phyloP scores from a whole-genome alignment of 64 coral and sea anemone genomes.

The Actinia equina region DNA sequence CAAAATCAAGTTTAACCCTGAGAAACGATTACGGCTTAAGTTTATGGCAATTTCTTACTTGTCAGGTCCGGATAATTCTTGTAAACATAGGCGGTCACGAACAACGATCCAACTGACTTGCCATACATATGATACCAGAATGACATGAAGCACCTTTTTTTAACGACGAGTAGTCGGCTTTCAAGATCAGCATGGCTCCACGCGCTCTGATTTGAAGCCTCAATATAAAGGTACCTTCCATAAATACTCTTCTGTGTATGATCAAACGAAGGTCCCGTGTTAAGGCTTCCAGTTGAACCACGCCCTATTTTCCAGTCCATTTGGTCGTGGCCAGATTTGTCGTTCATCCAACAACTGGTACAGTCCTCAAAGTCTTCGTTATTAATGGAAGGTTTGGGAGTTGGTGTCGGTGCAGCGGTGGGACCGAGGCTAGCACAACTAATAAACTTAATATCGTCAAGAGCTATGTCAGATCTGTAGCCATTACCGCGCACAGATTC shows the following conservation, averaged over 20 bases:
- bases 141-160: conserved; percentile 69
- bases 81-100: conserved; percentile 53
- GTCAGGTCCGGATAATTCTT: conserved; percentile 10
- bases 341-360: conserved; percentile 67
- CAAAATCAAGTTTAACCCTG: too few species aligned
- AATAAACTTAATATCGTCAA: conserved; percentile 81
- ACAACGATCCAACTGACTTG: conserved; percentile 29
- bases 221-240: conserved; percentile 81
- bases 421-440: conserved; percentile 56
- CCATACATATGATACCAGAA: conserved; percentile 96
- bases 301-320: conserved; percentile 86
- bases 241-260: conserved; percentile 77
- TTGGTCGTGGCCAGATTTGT: conserved; percentile 68
- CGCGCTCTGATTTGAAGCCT: conserved; percentile 20
- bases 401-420: conserved; percentile 30
- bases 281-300: conserved; percentile 57
- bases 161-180: conserved; percentile 51
- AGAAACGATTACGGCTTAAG: too few species aligned
- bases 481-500: conserved; percentile 62
- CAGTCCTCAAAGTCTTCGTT: conserved; percentile 78
- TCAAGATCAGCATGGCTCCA: conserved; percentile 83
- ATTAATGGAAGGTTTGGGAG: conserved; percentile 49
- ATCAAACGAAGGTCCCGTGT: conserved; percentile 84
- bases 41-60: not conserved
- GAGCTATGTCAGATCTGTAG: conserved; percentile 68